Conservation (phyloP, 2,888 invertebrate species). For the Lasioglossum pauxillum region DNA sequence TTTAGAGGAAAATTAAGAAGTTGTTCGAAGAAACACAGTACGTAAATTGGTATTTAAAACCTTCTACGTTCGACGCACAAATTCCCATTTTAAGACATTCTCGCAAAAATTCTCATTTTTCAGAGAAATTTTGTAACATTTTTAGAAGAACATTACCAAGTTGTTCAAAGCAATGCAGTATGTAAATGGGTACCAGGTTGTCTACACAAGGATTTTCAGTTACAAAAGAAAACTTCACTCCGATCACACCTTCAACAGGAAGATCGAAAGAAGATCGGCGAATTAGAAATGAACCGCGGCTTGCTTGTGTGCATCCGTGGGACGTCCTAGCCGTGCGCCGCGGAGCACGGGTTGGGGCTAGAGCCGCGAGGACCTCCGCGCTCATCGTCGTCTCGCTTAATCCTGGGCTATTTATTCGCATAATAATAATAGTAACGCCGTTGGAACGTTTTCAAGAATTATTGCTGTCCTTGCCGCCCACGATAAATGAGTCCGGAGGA, state of each 20-base stretch:
- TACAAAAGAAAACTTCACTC: too few relatives aligned
- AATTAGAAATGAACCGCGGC: slow-evolving; percentile 53
- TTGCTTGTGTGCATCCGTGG: slow-evolving; percentile 63
- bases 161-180: too few relatives aligned
- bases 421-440: slow-evolving; percentile 83
- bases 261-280: slow-evolving; percentile 17
- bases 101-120: too few relatives aligned
- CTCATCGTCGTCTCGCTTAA: slow-evolving; percentile 75
- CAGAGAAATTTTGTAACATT: too few relatives aligned
- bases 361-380: slow-evolving; percentile 55
- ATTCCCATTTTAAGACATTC: too few relatives aligned
- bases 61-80: too few relatives aligned
- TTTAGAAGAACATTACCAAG: too few relatives aligned
- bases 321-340: slow-evolving; percentile 61
- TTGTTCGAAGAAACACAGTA: too few relatives aligned
- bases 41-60: too few relatives aligned
- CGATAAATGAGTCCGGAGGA: slow-evolving; percentile 84
- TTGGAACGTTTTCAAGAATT: slow-evolving; percentile 84
- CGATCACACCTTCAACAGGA: background rate
- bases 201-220: too few relatives aligned
- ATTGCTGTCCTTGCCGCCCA: slow-evolving; percentile 83
- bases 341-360: background rate
- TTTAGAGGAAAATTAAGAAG: too few relatives aligned
- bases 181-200: too few relatives aligned
- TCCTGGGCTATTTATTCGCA: slow-evolving; percentile 83